Base-by-base conservation (phyloP, 1,140 invertebrate species). In the Oedothorax gibbosus region DNA sequence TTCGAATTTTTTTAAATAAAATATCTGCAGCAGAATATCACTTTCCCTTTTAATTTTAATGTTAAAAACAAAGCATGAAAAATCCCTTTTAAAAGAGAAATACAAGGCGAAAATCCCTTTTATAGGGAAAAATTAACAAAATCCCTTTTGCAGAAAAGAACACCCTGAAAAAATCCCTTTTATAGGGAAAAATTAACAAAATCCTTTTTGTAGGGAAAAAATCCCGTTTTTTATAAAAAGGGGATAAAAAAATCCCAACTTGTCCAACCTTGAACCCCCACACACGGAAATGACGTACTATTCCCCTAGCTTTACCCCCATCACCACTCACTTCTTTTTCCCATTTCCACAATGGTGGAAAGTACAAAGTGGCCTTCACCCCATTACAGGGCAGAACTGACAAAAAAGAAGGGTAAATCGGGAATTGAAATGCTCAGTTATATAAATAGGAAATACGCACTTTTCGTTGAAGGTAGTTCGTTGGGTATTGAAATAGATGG, bases 191-290 rank as follows among this genome's bases (percentile, higher is more conserved):
- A 35, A 35, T 35, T 1, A 35, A 35, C 35, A 35, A 35, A 35
- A 1, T 35, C 35, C 35, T 35, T 35, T 51, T 20, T 57, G n/a
- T 15, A 75, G n/a, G n/a, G n/a, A n/a, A n/a, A 14, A 10, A 75
- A 20, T 75, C 65, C 65, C 65, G 20, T 5, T 66, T 66, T 66
- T 66, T n/a, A n/a, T n/a, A n/a, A n/a, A n/a, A n/a, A 21, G 11
- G 18, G 18, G 18, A 10, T 62, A 11, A 62, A 77, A 64, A 77
- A 77, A 49, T 51, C 12, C 49, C 6, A 35, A 54, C 57, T 57
- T 71, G 78, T 73, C 80, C 80, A 82, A 82, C 80, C 80, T 82
- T 82, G 80, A 82, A 82, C 80, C 79, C 79, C 35, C 35, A 51
- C 12, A 51, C n/a, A 60, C 11, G 62, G 54, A 75, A 18, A 57